A percentile compares a stretch with the other conserved stretches of the same genome.
Conservation (phyloP, 2,888 invertebrate genomes). For the Bugula neritina region DNA sequence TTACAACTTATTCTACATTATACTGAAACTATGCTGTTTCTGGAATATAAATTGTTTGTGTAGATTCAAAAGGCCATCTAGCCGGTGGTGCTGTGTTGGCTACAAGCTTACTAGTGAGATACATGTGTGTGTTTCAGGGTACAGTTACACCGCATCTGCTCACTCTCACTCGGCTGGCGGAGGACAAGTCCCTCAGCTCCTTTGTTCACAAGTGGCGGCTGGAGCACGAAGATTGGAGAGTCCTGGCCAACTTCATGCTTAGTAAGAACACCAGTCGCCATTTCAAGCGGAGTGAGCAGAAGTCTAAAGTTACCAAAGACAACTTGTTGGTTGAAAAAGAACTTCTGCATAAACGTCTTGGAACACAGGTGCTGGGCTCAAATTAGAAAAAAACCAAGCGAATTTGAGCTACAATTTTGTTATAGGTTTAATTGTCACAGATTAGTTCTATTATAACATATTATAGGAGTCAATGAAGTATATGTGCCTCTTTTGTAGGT, state of each 20-base stretch:
- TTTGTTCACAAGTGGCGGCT: conserved; percentile 21
- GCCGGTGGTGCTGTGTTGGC: no score
- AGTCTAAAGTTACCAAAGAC: conserved; percentile 8
- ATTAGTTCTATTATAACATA: no score
- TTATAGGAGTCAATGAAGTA: no score
- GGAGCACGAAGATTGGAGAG: conserved; percentile 23
- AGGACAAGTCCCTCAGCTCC: neutral
- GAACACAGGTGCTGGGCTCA: neutral
- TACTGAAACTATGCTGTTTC: no score
- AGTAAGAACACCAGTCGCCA: conserved; percentile 24
- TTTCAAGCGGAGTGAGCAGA: conserved; percentile 15
- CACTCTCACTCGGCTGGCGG: conserved; percentile 11
- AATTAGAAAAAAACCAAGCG: no score
- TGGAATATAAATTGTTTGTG: no score
- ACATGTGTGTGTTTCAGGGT: neutral
- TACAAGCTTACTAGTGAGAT: no score
- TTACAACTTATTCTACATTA: no score
- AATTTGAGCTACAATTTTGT: no score
- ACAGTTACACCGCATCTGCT: conserved; percentile 16
- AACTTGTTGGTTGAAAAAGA: conserved; percentile 20
- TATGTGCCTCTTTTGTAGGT: no score
- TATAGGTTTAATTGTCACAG: no score
- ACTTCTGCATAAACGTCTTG: neutral
- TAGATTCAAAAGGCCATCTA: no score
- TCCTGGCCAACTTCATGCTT: conserved; percentile 14